Conservation (phyloP, 2,888 invertebrate species). For the Beris morrisii region DNA sequence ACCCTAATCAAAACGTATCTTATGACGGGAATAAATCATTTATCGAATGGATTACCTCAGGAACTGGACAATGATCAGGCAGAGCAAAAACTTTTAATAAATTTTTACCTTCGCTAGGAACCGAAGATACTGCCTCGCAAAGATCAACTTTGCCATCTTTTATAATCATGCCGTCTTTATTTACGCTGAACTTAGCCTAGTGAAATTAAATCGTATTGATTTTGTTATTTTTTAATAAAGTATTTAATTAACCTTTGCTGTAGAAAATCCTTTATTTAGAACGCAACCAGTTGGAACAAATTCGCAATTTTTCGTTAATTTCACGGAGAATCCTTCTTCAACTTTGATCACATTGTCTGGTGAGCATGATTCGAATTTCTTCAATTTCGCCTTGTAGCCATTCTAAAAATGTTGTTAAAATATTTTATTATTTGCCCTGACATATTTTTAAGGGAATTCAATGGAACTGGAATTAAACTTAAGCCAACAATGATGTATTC, state of each 20-base stretch:
- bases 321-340: constrained; percentile 47
- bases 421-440: no score
- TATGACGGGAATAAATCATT: neutral
- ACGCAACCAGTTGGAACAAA: constrained; percentile 55
- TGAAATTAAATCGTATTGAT: neutral
- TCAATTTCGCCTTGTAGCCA: constrained; percentile 51
- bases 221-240: neutral
- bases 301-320: constrained; percentile 56
- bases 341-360: constrained; percentile 47
- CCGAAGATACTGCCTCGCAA: constrained; percentile 46
- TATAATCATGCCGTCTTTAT: constrained; percentile 55
- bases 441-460: no score
- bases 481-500: no score
- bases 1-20: constrained; percentile 44
- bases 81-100: constrained; percentile 52
- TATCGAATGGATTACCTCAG: constrained; percentile 44
- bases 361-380: constrained; percentile 51
- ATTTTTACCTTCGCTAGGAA: constrained; percentile 46
- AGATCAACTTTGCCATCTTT: constrained; percentile 56
- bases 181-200: constrained; percentile 50
- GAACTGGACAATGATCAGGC: constrained; percentile 56
- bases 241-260: constrained; percentile 48
- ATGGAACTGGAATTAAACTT: no score
- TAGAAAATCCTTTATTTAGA: constrained; percentile 52
- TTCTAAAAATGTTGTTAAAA: constrained; percentile 43